These are phyloP conservation scores for Drosophila parvula DNA, from an alignment of 1,140 invertebrate species.

Conservation along the genomic window DNA sequence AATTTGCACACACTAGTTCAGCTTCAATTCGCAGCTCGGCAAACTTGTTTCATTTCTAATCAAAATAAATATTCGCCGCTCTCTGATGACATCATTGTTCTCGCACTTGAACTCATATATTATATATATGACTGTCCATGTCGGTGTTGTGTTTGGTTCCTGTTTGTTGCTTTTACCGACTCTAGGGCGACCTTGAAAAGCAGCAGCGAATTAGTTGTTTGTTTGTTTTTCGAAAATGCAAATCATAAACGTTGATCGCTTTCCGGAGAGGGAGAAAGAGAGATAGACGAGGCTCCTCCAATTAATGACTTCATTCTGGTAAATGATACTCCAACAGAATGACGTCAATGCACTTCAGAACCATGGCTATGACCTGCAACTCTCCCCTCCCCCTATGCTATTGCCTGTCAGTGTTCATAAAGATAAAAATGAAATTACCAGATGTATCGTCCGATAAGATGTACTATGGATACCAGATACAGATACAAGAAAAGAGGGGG, in stretches of 20 bases:
- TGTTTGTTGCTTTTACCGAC: constrained; percentile 64
- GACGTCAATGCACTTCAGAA: constrained; percentile 48
- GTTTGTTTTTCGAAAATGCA: constrained; percentile 36
- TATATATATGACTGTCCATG: neutral
- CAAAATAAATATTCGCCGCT: constrained; percentile 52
- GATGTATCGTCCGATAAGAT: constrained; percentile 26
- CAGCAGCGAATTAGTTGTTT: constrained; percentile 21
- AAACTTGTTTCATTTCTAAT: constrained; percentile 75
- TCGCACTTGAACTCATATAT: constrained; percentile 55
- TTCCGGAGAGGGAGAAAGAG: constrained; percentile 6
- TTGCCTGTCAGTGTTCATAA: constrained; percentile 12
- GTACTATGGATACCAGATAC: constrained; percentile 7
- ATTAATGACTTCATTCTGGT: constrained; percentile 43
- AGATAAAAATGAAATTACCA: constrained; percentile 67
- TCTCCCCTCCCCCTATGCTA: no score
- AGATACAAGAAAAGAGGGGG: constrained; percentile 1
- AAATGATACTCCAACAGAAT: constrained; percentile 31
- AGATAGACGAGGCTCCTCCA: neutral
- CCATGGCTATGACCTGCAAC: constrained; percentile 40
- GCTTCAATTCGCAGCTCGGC: constrained; percentile 30
- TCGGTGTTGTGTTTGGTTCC: constrained; percentile 40
- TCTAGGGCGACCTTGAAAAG: constrained; percentile 66
- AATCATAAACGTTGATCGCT: constrained; percentile 36
- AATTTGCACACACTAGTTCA: constrained; percentile 22
- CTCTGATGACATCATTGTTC: constrained; percentile 76